These are phyloP conservation scores for Neotoxoptera formosana DNA, from an alignment of 1,140 invertebrate species.

Conservation along the genomic window DNA sequence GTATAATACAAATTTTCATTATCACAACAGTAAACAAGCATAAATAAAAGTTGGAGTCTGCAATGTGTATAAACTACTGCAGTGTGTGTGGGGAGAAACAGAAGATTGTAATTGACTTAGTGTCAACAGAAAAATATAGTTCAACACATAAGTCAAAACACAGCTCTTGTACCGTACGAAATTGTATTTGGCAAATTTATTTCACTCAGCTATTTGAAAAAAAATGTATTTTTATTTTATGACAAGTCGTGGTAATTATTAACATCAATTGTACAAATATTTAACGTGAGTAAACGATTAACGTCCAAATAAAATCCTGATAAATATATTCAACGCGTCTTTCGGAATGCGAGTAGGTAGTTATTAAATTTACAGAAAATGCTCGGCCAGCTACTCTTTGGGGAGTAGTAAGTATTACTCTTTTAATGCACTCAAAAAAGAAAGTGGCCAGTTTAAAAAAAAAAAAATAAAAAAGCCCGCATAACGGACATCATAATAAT, in stretches of 20 bases:
- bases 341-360: not conserved
- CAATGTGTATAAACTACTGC: not conserved
- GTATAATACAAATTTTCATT: not conserved
- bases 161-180: not conserved
- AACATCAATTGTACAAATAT: not conserved
- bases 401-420: not conserved
- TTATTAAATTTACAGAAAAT: not conserved
- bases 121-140: not conserved
- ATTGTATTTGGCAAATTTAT: not conserved
- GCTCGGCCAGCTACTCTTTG: not conserved
- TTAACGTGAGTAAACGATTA: too few relatives aligned
- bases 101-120: not conserved
- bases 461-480: too few relatives aligned
- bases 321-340: not conserved
- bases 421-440: not conserved
- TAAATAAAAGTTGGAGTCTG: not conserved
- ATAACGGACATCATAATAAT: not conserved
- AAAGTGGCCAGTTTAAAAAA: too few relatives aligned
- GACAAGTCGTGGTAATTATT: fast-evolving
- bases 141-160: not conserved
- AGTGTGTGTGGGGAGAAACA: not conserved
- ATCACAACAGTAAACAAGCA: not conserved
- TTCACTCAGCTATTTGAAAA: not conserved
- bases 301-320: not conserved
- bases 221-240: not conserved